Evolutionary conservation across 1,140 invertebrate genomes (phyloP).

Genomic region (Ceratosolen solmsi): DNA sequence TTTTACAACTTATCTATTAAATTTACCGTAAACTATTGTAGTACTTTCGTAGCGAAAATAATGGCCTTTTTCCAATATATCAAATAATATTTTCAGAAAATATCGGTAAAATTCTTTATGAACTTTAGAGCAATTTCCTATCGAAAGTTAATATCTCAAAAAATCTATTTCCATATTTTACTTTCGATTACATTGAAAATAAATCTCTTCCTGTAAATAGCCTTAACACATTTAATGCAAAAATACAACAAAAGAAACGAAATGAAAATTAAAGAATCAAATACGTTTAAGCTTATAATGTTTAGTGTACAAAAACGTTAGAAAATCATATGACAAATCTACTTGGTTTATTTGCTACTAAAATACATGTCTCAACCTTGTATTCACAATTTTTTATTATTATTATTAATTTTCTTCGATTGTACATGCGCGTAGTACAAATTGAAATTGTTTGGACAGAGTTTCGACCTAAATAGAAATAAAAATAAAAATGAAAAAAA

Average conservation of each 20-base stretch:
- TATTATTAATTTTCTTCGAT: too few species aligned
- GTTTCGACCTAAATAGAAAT: too few species aligned
- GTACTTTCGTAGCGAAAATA: conserved; percentile 5
- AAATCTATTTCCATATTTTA: not conserved
- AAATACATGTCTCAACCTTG: not conserved
- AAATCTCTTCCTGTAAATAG: not conserved
- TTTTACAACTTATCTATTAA: conserved; percentile 22
- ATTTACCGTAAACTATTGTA: not conserved
- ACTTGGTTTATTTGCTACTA: not conserved
- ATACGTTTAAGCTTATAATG: too few species aligned
- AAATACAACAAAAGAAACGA: too few species aligned
- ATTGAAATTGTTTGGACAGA: too few species aligned
- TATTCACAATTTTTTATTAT: too few species aligned
- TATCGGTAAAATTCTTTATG: not conserved
- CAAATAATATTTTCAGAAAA: not conserved
- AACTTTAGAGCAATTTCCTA: not conserved
- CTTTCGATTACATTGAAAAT: not conserved
- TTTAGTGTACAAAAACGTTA: too few species aligned
- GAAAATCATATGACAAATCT: too few species aligned
- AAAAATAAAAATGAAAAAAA: too few species aligned
- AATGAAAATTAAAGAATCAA: too few species aligned
- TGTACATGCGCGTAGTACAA: too few species aligned
- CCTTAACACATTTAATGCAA: not conserved
- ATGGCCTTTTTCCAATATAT: conserved; percentile 21
- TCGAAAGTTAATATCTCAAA: not conserved